Conservation (phyloP, 2,888 invertebrate species). For the Tuta absoluta region DNA sequence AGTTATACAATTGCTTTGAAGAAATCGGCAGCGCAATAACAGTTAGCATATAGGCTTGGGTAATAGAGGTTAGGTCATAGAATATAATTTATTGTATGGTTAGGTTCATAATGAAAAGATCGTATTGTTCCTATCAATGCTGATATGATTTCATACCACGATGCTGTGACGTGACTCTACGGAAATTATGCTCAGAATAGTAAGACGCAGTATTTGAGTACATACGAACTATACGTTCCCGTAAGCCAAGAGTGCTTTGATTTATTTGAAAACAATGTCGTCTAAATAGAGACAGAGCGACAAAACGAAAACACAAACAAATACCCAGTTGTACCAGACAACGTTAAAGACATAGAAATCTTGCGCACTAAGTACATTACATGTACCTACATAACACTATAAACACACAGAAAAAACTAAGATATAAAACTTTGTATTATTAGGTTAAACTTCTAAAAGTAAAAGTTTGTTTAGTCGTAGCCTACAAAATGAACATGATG, state of each 20-base stretch:
- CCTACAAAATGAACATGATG: slow-evolving; percentile 16
- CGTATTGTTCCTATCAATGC: background rate
- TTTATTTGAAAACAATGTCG: too few species aligned
- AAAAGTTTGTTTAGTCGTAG: slow-evolving; percentile 24
- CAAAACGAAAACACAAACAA: too few species aligned
- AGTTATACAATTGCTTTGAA: slow-evolving; percentile 23
- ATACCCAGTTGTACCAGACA: too few species aligned
- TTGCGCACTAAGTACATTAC: too few species aligned
- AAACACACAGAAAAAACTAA: background rate
- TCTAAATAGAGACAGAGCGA: too few species aligned
- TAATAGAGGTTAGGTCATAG: background rate
- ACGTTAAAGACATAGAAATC: too few species aligned
- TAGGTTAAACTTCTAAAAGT: background rate
- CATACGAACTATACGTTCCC: too few species aligned
- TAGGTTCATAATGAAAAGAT: background rate
- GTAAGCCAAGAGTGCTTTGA: too few species aligned
- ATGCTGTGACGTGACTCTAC: background rate
- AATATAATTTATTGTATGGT: background rate
- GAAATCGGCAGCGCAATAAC: slow-evolving; percentile 13
- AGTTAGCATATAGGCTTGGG: background rate
- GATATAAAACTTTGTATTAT: background rate
- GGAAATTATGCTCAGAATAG: background rate
- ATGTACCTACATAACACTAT: too few species aligned
- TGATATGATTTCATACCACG: background rate
- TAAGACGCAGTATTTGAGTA: background rate